These are phyloP conservation scores for Cyphomyrmex costatus DNA, from an alignment of 1,140 invertebrate species.

Conservation along the genomic window DNA sequence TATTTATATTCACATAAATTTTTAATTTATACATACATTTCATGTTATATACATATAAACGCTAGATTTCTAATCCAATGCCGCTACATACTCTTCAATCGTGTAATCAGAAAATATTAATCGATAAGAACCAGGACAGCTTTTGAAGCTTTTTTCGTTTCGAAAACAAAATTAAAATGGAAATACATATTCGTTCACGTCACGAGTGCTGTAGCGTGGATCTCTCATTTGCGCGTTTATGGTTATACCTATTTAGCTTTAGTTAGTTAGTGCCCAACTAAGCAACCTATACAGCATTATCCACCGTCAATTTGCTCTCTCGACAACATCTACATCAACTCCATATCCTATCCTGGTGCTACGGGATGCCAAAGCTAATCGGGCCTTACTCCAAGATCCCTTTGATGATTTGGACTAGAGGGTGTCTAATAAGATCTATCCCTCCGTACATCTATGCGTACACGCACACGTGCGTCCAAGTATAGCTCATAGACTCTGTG, in stretches of 20 bases:
- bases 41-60: neutral
- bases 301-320: slow-evolving; percentile 68
- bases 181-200: neutral
- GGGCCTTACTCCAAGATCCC: slow-evolving; percentile 70
- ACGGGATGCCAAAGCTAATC: slow-evolving; percentile 73
- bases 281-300: slow-evolving; percentile 65
- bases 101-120: neutral
- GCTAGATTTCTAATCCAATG: neutral
- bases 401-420: slow-evolving; percentile 75
- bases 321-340: slow-evolving; percentile 67
- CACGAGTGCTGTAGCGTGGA: neutral
- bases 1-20: neutral
- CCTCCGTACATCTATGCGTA: slow-evolving; percentile 22
- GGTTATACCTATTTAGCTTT: slow-evolving; percentile 71
- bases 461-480: slow-evolving; percentile 23
- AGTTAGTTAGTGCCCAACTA: slow-evolving; percentile 70
- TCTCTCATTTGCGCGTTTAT: slow-evolving; percentile 40
- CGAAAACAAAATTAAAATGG: neutral
- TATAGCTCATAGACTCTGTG: neutral
- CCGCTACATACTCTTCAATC: neutral
- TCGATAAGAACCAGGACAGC: neutral
- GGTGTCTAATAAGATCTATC: slow-evolving; percentile 62
- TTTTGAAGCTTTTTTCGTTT: neutral
- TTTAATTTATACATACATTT: slow-evolving; percentile 8
- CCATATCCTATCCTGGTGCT: slow-evolving; percentile 50